These are phyloP conservation scores for Myotis lucifugus DNA, from an alignment of 2,113 vertebrate genomes.

Conservation along the genomic window DNA sequence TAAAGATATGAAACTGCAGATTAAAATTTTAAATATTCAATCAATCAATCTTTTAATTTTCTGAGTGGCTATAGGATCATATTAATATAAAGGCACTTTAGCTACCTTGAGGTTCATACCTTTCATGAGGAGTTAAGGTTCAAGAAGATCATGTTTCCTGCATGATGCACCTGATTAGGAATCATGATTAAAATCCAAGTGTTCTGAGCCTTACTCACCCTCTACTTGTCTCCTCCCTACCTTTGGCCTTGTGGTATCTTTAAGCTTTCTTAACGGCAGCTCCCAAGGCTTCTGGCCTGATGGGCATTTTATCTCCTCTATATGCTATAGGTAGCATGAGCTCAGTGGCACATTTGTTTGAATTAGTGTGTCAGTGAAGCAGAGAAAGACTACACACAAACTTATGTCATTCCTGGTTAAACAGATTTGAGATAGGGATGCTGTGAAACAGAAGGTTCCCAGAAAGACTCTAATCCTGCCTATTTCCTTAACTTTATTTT, in stretches of 20 bases:
- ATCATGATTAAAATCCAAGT: background rate
- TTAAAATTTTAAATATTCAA: background rate
- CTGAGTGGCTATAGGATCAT: background rate
- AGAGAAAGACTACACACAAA: background rate
- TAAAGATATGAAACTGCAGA: background rate
- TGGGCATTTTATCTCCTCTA: background rate
- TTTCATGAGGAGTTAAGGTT: background rate
- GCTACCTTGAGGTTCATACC: background rate
- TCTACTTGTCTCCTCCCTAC: rapidly evolving
- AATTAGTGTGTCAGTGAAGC: background rate
- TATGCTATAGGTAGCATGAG: background rate
- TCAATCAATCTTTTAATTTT: background rate
- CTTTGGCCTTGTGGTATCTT: background rate
- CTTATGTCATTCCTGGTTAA: background rate
- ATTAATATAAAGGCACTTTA: background rate
- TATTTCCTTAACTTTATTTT: background rate
- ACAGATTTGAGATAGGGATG: conserved; percentile 29
- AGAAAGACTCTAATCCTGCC: background rate
- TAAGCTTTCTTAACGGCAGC: too few species aligned
- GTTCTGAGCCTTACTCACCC: background rate
- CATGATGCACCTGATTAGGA: background rate
- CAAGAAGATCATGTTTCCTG: background rate
- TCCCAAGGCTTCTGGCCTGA: background rate
- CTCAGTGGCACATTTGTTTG: background rate
- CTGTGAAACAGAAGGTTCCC: background rate